Conservation (phyloP, 2,888 invertebrate species). For the Phalera bucephala region DNA sequence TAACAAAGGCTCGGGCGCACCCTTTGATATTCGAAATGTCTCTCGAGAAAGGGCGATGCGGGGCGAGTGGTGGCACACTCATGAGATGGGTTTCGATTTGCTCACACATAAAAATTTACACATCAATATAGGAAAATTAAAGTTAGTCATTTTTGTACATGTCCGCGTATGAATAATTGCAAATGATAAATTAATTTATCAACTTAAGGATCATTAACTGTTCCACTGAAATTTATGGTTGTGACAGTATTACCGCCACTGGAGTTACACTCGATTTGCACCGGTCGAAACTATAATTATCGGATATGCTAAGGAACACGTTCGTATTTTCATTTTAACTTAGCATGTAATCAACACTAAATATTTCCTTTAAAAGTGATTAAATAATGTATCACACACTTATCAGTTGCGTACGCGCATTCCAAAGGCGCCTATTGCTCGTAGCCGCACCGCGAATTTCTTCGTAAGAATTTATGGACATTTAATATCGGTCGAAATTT, state of each 20-base stretch:
- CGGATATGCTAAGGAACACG: neutral
- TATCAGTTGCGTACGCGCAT: conserved; percentile 30
- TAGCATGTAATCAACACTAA: conserved; percentile 10
- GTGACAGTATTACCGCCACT: neutral
- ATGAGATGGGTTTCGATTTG: too few relatives aligned
- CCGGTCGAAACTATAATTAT: too few relatives aligned
- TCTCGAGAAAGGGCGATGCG: neutral
- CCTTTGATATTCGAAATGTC: neutral
- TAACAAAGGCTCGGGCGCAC: neutral
- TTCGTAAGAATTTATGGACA: conserved; percentile 20
- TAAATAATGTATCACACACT: conserved; percentile 16
- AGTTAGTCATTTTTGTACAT: too few relatives aligned
- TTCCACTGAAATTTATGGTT: neutral
- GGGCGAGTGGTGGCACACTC: neutral
- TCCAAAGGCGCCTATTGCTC: conserved; percentile 25
- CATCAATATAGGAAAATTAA: too few relatives aligned
- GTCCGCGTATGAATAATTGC: too few relatives aligned
- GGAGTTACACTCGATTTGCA: too few relatives aligned
- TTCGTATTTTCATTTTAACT: neutral
- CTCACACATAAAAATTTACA: too few relatives aligned
- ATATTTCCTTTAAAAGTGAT: conserved; percentile 4
- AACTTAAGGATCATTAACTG: neutral
- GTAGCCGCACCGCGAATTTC: conserved; percentile 21
- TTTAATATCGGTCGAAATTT: conserved; percentile 29
- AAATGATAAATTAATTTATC: neutral